Conservation (phyloP, 2,797 vertebrate genomes). For the Sebastes flavidus region DNA sequence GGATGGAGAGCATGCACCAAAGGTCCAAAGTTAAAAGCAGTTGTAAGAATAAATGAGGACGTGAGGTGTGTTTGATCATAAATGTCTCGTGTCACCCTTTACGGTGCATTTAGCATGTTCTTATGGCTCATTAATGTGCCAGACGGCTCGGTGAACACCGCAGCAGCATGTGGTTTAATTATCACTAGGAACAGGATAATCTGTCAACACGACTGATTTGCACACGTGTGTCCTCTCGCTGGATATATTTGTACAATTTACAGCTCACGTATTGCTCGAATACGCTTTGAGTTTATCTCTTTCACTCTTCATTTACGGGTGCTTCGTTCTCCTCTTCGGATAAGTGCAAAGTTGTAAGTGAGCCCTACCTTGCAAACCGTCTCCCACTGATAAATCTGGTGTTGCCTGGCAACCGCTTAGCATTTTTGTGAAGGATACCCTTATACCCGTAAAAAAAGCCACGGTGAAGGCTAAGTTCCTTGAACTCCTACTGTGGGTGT, state of each 20-base stretch:
- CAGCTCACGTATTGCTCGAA: background rate
- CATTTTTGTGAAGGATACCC: conserved; percentile 63
- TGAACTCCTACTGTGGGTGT: conserved; percentile 64
- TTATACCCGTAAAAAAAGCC: conserved; percentile 22
- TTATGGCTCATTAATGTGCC: conserved; percentile 62
- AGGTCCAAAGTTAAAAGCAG: conserved; percentile 18
- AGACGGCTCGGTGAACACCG: conserved; percentile 52
- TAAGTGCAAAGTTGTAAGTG: conserved; percentile 46
- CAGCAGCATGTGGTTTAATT: conserved; percentile 58
- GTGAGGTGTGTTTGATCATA: conserved; percentile 48
- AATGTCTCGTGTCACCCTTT: conserved; percentile 51
- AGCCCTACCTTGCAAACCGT: conserved; percentile 37
- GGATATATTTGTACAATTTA: conserved; percentile 19
- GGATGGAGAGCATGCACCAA: background rate
- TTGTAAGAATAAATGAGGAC: conserved; percentile 13
- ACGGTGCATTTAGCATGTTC: conserved; percentile 65
- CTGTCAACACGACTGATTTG: conserved; percentile 58
- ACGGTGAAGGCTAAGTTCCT: conserved; percentile 56
- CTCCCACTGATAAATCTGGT: conserved; percentile 49
- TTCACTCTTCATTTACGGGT: conserved; percentile 13
- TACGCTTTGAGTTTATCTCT: conserved; percentile 14
- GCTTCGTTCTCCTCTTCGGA: conserved; percentile 26
- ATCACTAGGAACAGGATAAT: conserved; percentile 44
- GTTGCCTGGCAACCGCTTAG: conserved; percentile 74
- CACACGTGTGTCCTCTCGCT: conserved; percentile 37